These are phyloP conservation scores for Temnothorax ravouxi DNA, from an alignment of 2,888 invertebrate species.

Conservation along the genomic window DNA sequence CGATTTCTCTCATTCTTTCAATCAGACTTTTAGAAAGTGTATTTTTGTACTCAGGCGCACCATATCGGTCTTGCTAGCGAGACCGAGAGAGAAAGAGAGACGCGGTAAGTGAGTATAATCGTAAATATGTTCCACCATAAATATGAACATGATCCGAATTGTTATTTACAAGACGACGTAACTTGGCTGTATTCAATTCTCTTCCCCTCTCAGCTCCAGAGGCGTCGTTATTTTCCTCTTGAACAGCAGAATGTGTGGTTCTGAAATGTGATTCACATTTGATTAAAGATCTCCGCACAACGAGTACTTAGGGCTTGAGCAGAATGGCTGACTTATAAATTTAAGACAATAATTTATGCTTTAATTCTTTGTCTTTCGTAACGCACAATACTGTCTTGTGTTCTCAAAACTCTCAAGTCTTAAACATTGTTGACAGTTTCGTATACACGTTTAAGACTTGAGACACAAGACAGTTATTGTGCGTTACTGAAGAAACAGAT, in stretches of 20 bases:
- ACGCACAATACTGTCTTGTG: too few relatives aligned
- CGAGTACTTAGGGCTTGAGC: too few relatives aligned
- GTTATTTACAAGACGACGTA: conserved; percentile 68
- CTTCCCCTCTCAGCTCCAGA: conserved; percentile 64
- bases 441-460: too few relatives aligned
- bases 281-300: not conserved
- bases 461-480: too few relatives aligned
- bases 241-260: conserved; percentile 96
- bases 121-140: conserved; percentile 69
- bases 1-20: not conserved
- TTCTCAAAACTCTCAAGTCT: too few relatives aligned
- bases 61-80: not conserved
- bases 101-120: not conserved
- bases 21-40: not conserved
- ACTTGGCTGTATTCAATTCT: conserved; percentile 67
- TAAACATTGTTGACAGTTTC: too few relatives aligned
- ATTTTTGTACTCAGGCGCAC: not conserved
- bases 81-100: not conserved
- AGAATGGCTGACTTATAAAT: too few relatives aligned
- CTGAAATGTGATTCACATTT: conserved; percentile 87
- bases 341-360: too few relatives aligned
- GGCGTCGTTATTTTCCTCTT: conserved; percentile 90
- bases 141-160: conserved; percentile 74
- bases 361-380: too few relatives aligned
- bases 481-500: too few relatives aligned